phyloP scores from a whole-genome alignment of 1,140 invertebrate genomes.

The Zaprionus ghesquierei region DNA sequence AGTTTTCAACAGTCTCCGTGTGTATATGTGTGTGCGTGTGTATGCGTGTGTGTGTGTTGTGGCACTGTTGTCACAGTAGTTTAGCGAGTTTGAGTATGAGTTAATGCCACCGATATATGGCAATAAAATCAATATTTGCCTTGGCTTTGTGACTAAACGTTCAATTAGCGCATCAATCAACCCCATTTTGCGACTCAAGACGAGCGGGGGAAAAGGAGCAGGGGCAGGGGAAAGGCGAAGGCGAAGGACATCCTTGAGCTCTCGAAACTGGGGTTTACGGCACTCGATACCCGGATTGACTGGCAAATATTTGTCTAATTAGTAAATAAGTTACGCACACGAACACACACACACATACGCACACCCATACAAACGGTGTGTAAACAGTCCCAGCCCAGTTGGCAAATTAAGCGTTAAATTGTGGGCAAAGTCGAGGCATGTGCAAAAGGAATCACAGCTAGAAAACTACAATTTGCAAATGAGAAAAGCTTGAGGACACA shows the following conservation, averaged over 20 bases:
- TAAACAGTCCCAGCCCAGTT: not conserved
- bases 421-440: not conserved
- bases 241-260: constrained; percentile 5
- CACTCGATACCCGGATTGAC: constrained; percentile 1
- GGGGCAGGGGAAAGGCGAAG: not conserved
- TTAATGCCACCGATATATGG: constrained; percentile 48
- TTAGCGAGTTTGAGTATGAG: constrained; percentile 6
- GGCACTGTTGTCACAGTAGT: constrained; percentile 11
- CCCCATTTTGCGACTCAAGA: constrained; percentile 6
- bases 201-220: too few relatives aligned
- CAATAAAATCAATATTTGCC: constrained; percentile 70
- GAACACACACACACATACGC: not conserved
- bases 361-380: not conserved
- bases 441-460: not conserved
- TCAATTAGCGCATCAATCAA: constrained; percentile 71
- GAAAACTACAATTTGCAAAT: not conserved
- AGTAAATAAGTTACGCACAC: constrained; percentile 53
- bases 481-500: not conserved
- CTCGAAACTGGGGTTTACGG: constrained; percentile 1
- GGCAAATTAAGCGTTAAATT: not conserved
- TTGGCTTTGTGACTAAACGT: constrained; percentile 58
- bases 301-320: constrained; percentile 68
- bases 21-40: not conserved
- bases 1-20: constrained; percentile 25
- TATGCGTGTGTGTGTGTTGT: constrained; percentile 9